Conservation (phyloP, 2,113 vertebrate genomes). For the Oryctolagus cuniculus region DNA sequence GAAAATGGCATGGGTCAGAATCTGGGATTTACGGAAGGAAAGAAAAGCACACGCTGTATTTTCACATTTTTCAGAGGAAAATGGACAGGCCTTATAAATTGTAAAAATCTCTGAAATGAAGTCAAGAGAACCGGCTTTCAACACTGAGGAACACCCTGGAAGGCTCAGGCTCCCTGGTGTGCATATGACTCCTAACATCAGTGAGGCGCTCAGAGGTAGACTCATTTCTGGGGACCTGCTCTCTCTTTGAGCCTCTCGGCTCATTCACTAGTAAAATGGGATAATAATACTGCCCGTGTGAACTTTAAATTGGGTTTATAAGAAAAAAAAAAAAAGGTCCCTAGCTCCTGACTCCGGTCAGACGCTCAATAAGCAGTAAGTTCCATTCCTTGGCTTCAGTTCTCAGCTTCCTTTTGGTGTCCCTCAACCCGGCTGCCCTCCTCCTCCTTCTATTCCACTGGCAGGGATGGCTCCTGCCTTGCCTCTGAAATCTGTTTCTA, state of each 20-base stretch:
- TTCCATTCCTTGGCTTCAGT: too few species aligned
- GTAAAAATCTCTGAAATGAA: not conserved
- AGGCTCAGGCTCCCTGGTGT: not conserved
- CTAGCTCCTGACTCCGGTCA: not conserved
- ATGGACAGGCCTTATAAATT: not conserved
- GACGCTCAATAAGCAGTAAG: not conserved
- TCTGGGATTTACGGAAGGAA: not conserved
- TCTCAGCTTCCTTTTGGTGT: not conserved
- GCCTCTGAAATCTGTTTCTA: conserved; percentile 5
- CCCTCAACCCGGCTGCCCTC: not conserved
- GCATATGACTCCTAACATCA: not conserved
- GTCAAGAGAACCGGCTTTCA: not conserved
- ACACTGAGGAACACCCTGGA: not conserved
- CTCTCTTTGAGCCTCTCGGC: not conserved
- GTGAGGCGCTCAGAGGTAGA: not conserved
- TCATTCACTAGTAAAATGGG: not conserved
- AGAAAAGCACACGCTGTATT: not conserved
- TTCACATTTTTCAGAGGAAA: not conserved
- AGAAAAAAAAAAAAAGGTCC: not conserved
- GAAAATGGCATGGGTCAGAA: not conserved
- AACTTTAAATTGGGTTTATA: not conserved
- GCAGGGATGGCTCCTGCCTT: not conserved
- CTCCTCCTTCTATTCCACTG: not conserved
- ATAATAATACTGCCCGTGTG: not conserved
- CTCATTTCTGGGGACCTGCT: not conserved